Percentiles rank a stretch among this genome's conserved stretches.
Evolutionary conservation across 2,888 invertebrate species (phyloP).

Genomic region (Cyclophora punctaria): DNA sequence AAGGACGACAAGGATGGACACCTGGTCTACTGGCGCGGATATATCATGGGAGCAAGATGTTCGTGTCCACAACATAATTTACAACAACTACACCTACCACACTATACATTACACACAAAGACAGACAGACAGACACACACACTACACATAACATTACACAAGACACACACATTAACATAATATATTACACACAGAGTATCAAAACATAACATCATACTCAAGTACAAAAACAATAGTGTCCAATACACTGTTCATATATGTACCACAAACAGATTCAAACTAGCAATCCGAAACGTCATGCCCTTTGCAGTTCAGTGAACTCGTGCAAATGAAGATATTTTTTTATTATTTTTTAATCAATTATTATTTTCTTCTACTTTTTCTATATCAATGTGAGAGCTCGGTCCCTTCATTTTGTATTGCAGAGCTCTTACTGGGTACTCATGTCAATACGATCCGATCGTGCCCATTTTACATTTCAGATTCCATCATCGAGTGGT

Average conservation of each 20-base stretch:
- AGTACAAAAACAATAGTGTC: neutral
- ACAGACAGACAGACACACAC: constrained; percentile 20
- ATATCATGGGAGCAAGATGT: constrained; percentile 99
- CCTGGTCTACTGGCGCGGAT: constrained; percentile 99
- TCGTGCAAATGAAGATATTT: constrained; percentile 36
- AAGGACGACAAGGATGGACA: constrained; percentile 99
- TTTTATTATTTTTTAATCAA: constrained; percentile 17
- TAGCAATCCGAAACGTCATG: constrained; percentile 15
- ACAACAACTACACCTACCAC: constrained; percentile 23
- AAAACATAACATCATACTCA: neutral
- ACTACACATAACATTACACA: constrained; percentile 14
- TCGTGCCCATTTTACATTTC: constrained; percentile 30
- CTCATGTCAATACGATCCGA: neutral
- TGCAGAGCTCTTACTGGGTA: constrained; percentile 9
- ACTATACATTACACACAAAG: constrained; percentile 15
- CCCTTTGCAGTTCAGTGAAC: constrained; percentile 35
- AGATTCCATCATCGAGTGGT: constrained; percentile 48
- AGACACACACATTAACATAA: constrained; percentile 2
- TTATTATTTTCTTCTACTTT: constrained; percentile 27
- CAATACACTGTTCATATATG: constrained; percentile 11
- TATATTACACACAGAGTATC: neutral
- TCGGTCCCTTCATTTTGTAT: neutral
- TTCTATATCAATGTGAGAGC: constrained; percentile 17
- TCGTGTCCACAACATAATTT: constrained; percentile 86
- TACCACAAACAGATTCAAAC: constrained; percentile 13